Evolutionary conservation across 2,797 vertebrate genomes (phyloP).

Genomic region (Tachyglossus aculeatus): DNA sequence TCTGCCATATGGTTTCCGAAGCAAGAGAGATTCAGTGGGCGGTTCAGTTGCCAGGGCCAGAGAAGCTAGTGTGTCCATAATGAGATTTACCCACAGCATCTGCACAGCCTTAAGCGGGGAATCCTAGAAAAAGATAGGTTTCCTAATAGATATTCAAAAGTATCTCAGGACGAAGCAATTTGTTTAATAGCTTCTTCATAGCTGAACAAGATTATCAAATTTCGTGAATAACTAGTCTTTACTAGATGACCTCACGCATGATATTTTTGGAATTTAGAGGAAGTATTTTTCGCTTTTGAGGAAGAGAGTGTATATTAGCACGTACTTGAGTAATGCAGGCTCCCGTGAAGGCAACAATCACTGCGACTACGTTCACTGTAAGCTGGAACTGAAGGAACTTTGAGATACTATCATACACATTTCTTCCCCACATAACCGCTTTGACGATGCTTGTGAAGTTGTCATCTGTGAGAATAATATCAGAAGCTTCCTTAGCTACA

Average conservation of each 20-base stretch:
- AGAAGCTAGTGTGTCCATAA: slow-evolving; percentile 98
- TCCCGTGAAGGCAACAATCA: slow-evolving; percentile 98
- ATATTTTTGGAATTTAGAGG: no score
- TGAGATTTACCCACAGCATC: slow-evolving; percentile 99
- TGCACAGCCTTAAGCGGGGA: slow-evolving; percentile 98
- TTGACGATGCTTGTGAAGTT: slow-evolving; percentile 98
- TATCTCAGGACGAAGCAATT: slow-evolving; percentile 32
- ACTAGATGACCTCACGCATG: slow-evolving; percentile 11
- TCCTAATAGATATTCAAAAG: slow-evolving; percentile 58
- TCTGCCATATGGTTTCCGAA: slow-evolving; percentile 95
- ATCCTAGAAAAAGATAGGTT: slow-evolving; percentile 83
- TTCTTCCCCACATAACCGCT: slow-evolving; percentile 99
- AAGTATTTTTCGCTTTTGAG: slow-evolving; percentile 6
- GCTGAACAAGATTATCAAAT: slow-evolving; percentile 7
- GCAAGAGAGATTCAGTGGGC: slow-evolving; percentile 93
- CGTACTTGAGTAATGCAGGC: slow-evolving; percentile 98
- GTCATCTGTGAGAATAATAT: slow-evolving; percentile 99
- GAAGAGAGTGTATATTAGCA: slow-evolving; percentile 10
- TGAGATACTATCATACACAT: slow-evolving; percentile 98
- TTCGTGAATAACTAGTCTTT: neutral
- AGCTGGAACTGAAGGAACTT: slow-evolving; percentile 99
- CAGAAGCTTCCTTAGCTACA: slow-evolving; percentile 98
- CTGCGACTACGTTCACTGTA: slow-evolving; percentile 97
- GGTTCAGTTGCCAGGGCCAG: slow-evolving; percentile 97
- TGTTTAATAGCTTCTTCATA: slow-evolving; percentile 19